Conservation (phyloP, 2,113 vertebrate species). For the Paracyprichromis sp. region DNA sequence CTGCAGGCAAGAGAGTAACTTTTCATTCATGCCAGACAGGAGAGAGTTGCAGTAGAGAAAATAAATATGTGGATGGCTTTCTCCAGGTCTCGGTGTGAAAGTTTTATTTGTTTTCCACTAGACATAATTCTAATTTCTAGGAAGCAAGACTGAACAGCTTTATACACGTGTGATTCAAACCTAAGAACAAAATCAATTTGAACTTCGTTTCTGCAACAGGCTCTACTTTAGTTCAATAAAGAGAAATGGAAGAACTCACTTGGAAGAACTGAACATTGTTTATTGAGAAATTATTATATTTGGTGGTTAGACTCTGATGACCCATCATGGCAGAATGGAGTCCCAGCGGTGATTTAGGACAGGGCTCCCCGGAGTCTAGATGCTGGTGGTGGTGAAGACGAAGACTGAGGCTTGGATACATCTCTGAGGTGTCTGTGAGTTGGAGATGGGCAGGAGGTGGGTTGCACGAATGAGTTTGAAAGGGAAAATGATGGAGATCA, state of each 20-base stretch:
- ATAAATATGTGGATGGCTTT: background rate
- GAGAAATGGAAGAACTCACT: background rate
- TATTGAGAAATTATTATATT: background rate
- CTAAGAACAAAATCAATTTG: background rate
- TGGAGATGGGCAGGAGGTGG: background rate
- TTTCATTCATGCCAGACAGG: background rate
- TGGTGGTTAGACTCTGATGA: background rate
- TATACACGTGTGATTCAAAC: background rate
- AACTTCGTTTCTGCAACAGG: background rate
- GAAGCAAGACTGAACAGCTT: background rate
- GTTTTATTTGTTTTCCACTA: background rate
- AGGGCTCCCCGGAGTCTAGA: background rate
- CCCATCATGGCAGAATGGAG: background rate
- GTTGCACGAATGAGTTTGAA: background rate
- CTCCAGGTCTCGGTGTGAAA: background rate
- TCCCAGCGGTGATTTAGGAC: background rate
- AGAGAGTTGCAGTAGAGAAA: background rate
- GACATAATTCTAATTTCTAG: background rate
- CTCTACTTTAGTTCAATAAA: background rate
- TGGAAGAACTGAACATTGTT: background rate
- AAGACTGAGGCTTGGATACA: background rate
- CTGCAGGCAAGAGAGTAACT: background rate
- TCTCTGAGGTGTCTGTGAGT: background rate
- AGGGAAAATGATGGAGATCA: background rate
- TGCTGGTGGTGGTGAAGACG: background rate